These are phyloP conservation scores for Furcula furcula DNA, from an alignment of 2,888 invertebrate genomes.

Conservation along the genomic window DNA sequence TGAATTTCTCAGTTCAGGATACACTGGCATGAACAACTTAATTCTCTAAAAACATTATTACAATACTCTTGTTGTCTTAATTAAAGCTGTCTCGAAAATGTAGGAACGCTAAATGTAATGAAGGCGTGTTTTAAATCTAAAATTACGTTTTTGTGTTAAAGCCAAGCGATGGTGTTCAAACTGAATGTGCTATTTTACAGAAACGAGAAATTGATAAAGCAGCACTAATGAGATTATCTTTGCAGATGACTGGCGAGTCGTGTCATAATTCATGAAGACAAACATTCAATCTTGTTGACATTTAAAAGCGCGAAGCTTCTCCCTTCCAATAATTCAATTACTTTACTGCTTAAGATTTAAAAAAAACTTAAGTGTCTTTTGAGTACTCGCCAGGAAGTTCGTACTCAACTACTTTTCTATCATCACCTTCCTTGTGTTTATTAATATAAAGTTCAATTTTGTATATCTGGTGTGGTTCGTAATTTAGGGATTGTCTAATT, in stretches of 20 bases:
- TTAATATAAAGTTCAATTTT: slow-evolving; percentile 20
- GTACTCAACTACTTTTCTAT: background rate
- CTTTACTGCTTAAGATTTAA: slow-evolving; percentile 32
- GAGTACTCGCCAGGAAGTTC: slow-evolving; percentile 27
- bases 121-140: too few relatives aligned
- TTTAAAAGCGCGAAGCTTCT: slow-evolving; percentile 8
- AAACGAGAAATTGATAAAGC: background rate
- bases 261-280: slow-evolving; percentile 1
- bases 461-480: slow-evolving; percentile 15
- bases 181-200: too few relatives aligned
- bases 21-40: background rate
- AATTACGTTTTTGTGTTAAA: too few relatives aligned
- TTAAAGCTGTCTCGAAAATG: too few relatives aligned
- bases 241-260: background rate
- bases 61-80: background rate
- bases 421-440: slow-evolving; percentile 14
- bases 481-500: slow-evolving; percentile 60
- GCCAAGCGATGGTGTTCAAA: too few relatives aligned
- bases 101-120: too few relatives aligned
- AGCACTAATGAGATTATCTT: background rate
- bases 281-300: slow-evolving; percentile 3
- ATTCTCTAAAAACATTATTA: background rate
- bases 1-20: background rate
- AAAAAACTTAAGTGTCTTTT: slow-evolving; percentile 39
- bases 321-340: slow-evolving; percentile 33